Evolutionary conservation across 1,140 invertebrate genomes (phyloP), one percentile per base, ranked within the genome.

Genomic region (Drosophila persimilis): DNA sequence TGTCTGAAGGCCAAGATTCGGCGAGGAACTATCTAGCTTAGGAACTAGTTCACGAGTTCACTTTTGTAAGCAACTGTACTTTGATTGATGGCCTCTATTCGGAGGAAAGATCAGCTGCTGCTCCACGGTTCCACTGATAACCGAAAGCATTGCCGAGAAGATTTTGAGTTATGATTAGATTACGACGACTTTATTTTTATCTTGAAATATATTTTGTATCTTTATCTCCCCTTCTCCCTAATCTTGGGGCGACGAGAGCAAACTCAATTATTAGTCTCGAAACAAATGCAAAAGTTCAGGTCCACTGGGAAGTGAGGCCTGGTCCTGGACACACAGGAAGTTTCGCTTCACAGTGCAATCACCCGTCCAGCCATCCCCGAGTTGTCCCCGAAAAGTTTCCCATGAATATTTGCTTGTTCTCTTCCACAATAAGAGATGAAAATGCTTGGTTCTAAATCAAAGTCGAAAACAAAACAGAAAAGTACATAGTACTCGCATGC

Each of bases 401-500:
- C 39, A 73, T 73, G 69, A 73, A 73, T 73, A 73, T 73, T 56
- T 73, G 53, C 50, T 47, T 29, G 0, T 39, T 39, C 35, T 39
- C 9, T 3, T 45, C 7, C 15, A 56, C 24, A 56, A 31, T 13
- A n/a, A 44, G 17, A 56, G 57, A 15, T 39, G 35, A 50, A n/a
- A 41, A 44, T 24, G 67, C 47, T 56, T 31, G 51, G 24, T 6
- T 69, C 31, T 55, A 64, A 77, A 77, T 77, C 74, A 77, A 77
- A 77, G 74, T 61, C 55, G 24, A 43, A 52, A 69, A 57, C 43
- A 59, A 77, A 77, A 77, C 45, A 69, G 39, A 69, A 63, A 69
- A 26, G 62, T 15, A 69, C 63, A 64, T 51, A 65, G 62, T 44
- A 64, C 13, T 63, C 29, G 55, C 13, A 67, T 67, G 63, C 65